Evolutionary conservation across 2,888 invertebrate genomes (phyloP), one percentile per base, ranked within the genome.

Genomic region (Frankliniella intonsa): DNA sequence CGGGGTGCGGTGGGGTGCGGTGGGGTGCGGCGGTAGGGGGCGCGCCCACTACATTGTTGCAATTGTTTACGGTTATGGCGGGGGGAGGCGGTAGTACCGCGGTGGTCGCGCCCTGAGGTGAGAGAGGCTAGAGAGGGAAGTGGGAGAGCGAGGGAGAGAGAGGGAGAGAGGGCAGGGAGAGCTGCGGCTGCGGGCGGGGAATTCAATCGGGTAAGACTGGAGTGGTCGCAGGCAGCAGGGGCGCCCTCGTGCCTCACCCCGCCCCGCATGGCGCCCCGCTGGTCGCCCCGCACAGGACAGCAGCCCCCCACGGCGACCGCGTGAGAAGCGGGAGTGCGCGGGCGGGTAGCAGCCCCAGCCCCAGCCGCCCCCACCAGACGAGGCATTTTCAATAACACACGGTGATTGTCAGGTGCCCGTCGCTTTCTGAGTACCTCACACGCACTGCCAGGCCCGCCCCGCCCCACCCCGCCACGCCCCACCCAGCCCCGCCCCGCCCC

Each of bases 51-150:
- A 76, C 69, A 76, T 25, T 76, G 69, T 76, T 62, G 62, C 69
- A 25, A 76, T 76, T 76, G 69, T 76, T 76, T 76, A 76, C 69
- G 69, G 69, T 76, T 76, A 76, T 25, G 69, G 69, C 69, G 25
- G 69, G 69, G 10, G 69, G 69, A 3, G 3, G 38, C 38, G 38
- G 38, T 38, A 38, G 38, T 38, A 38, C 38, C 38, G 69, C 22
- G 69, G 69, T 22, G 69, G 69, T 0, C 69, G 22, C 8, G 25
- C 22, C 25, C 69, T 9, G 38, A 55, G 55, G 55, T 17, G 17
- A 17, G 55, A 17, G 14, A 55, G 55, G 55, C 55, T 3, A 17
- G 55, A n/a, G 65, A 12, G 55, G 55, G 19, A 55, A 19, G 55
- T 55, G 55, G 14, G 7, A 55, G 55, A 51, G 51, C 14, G 51